phyloP scores from a whole-genome alignment of 2,113 vertebrate species.

The Riparia riparia region DNA sequence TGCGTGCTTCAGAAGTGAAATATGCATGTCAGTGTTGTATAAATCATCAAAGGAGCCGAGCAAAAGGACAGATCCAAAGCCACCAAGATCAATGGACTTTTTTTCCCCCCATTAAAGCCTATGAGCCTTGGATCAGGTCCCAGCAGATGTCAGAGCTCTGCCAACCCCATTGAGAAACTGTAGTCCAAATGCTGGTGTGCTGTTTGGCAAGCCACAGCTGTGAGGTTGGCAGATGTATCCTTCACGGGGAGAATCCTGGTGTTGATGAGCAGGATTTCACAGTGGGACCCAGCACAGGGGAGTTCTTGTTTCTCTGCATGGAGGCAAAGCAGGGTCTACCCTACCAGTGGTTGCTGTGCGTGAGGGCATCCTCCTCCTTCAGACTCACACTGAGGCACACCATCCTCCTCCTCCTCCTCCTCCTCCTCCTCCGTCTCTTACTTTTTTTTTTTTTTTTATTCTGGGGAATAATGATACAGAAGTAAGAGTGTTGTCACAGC shows the following conservation, averaged over 20 bases:
- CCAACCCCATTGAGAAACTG: neutral
- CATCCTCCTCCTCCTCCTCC: neutral
- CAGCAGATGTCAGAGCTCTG: neutral
- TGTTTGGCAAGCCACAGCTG: neutral
- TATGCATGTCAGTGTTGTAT: constrained; percentile 7
- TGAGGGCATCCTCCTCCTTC: neutral
- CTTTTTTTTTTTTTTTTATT: neutral
- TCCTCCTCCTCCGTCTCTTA: neutral
- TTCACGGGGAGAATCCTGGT: neutral
- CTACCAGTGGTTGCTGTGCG: neutral
- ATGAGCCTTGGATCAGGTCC: constrained; percentile 21
- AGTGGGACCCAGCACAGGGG: neutral
- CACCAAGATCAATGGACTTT: neutral
- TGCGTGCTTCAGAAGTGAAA: neutral
- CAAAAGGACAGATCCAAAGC: constrained; percentile 16
- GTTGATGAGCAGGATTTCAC: neutral
- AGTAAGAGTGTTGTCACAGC: neutral
- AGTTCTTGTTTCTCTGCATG: neutral
- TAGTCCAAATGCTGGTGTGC: neutral
- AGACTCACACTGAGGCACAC: neutral
- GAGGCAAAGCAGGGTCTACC: neutral
- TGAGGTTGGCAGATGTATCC: neutral
- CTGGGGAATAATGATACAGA: neutral
- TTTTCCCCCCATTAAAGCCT: neutral
- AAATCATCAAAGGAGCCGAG: constrained; percentile 37